Evolutionary conservation across 2,888 invertebrate species (phyloP), one percentile per base, ranked within the genome.

Genomic region (Oasisia sp.): DNA sequence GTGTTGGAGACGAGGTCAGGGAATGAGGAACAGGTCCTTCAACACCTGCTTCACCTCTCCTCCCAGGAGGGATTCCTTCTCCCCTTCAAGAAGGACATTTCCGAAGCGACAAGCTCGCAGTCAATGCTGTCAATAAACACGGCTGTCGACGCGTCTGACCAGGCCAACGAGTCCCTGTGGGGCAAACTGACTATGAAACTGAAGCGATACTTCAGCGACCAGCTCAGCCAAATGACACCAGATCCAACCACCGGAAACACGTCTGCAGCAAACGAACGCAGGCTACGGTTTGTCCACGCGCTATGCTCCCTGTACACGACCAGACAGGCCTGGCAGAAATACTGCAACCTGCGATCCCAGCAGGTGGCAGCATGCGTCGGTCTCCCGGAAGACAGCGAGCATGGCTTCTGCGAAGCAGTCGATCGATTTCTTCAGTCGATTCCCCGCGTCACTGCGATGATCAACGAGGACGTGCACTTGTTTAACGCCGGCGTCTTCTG

Each of bases 1-100:
- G 94, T 93, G 89, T 91, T 95, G 92, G 95, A 95, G 32, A 94
- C 95, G 91, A 93, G 94, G 50, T 95, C 95, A 32, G 96, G 95
- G 1, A 94, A 95, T 94, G 96, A 96, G 93, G 95, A 95, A 92
- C 94, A 94, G 0, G 94, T 95, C 12, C 93, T 96, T 19, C 94
- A 95, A 91, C 95, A 95, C 91, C 93, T 96, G 32, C 92, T 95
- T 56, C 93, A 94, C 8, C 94, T 96, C 14, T 95, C 95, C 32
- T 95, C 96, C 2, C 94, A 94, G n/a, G 95, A 95, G 91, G 96
- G 96, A 1, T 93, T 96, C n/a, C 93, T 94, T 38, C 94, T 96
- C 91, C 96, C 96, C 0, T 93, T 95, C 11, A 94, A 94, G 50
- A 93, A 94, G 8, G 91, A 93, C 8, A 93, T 94, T 1, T 56